A percentile compares a stretch with the other conserved stretches of the same genome.
Conservation (phyloP, 1,140 invertebrate species). For the Drosophila sproati region DNA sequence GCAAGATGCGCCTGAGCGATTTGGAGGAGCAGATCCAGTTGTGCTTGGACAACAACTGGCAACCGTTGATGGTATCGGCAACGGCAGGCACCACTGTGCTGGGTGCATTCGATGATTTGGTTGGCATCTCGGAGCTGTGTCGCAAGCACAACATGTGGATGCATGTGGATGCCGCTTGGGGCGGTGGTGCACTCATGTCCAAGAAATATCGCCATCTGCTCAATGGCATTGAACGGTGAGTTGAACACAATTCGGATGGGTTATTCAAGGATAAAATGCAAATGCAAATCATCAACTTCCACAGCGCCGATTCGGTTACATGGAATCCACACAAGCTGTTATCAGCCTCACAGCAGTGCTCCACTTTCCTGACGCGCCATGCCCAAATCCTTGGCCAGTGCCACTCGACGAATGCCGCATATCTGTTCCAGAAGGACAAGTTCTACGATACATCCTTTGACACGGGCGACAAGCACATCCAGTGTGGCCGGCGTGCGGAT, state of each 20-base stretch:
- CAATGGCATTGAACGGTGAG: slow-evolving; percentile 90
- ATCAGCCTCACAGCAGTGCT: slow-evolving; percentile 98
- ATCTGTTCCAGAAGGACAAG: slow-evolving; percentile 98
- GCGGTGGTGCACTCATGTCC: slow-evolving; percentile 94
- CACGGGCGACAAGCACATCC: slow-evolving; percentile 96
- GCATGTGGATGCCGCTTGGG: slow-evolving; percentile 98
- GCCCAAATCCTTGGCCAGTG: slow-evolving; percentile 88
- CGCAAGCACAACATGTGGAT: slow-evolving; percentile 94
- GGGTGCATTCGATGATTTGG: slow-evolving; percentile 95
- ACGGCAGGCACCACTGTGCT: slow-evolving; percentile 93
- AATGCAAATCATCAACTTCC: slow-evolving; percentile 51
- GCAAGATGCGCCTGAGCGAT: slow-evolving; percentile 91
- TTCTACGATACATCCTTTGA: slow-evolving; percentile 97
- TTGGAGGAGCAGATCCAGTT: slow-evolving; percentile 90
- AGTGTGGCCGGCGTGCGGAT: slow-evolving; percentile 95
- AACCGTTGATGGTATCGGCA: slow-evolving; percentile 95
- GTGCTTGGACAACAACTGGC: slow-evolving; percentile 88
- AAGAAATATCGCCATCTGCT: slow-evolving; percentile 91
- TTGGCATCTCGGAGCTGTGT: slow-evolving; percentile 92
- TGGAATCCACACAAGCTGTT: slow-evolving; percentile 99
- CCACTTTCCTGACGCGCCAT: slow-evolving; percentile 92
- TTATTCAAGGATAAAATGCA: background rate
- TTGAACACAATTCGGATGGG: slow-evolving; percentile 17
- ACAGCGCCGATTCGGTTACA: slow-evolving; percentile 97
- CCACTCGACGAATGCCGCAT: slow-evolving; percentile 91